phyloP scores from a whole-genome alignment of 2,888 invertebrate species.

The Alentia gelatinosa region DNA sequence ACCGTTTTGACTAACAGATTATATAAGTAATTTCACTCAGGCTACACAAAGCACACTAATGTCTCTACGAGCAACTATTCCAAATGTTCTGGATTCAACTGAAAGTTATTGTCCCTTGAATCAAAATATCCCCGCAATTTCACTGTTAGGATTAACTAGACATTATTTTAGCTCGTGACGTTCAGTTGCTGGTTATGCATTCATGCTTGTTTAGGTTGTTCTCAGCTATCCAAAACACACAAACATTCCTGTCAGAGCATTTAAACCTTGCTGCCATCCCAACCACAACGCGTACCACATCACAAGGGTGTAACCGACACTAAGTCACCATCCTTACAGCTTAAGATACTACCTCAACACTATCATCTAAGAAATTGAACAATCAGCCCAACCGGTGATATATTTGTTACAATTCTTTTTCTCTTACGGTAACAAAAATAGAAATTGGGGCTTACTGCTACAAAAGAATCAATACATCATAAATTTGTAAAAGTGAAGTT shows the following conservation, averaged over 20 bases:
- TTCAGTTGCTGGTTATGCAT: not conserved
- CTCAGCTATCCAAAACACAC: not conserved
- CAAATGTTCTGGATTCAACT: not conserved
- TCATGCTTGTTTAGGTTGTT: not conserved
- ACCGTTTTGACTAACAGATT: not conserved
- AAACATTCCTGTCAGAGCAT: not conserved
- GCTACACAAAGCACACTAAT: conserved; percentile 2
- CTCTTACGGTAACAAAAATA: no score
- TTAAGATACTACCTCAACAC: not conserved
- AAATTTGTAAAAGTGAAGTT: not conserved
- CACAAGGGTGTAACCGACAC: not conserved
- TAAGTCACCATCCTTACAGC: not conserved
- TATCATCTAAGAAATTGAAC: not conserved
- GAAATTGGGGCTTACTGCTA: not conserved
- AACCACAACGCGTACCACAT: not conserved
- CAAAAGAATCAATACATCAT: not conserved
- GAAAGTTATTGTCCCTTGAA: no score
- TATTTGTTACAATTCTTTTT: no score
- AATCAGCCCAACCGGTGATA: not conserved
- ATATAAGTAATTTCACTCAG: conserved; percentile 1
- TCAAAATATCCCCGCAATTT: no score
- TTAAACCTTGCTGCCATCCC: not conserved
- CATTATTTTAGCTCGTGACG: no score
- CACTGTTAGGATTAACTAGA: no score
- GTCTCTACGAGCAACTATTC: conserved; percentile 4